These are phyloP conservation scores for Deilephila elpenor DNA, from an alignment of 2,888 invertebrate species.

Conservation along the genomic window DNA sequence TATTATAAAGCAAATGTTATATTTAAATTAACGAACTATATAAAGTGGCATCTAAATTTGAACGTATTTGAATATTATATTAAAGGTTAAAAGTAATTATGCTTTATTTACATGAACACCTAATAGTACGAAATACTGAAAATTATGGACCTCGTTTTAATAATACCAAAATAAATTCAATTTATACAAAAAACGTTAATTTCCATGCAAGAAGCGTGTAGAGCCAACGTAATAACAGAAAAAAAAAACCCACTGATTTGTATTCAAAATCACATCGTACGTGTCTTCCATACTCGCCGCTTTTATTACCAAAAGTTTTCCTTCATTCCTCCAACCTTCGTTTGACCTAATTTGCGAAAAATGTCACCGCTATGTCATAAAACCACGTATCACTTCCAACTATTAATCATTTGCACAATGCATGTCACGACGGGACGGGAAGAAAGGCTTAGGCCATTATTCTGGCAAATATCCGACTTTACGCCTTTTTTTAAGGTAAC, in stretches of 20 bases:
- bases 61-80: too few relatives aligned
- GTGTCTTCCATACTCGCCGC: conserved; percentile 37
- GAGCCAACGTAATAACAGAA: conserved; percentile 1
- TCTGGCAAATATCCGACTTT: conserved; percentile 48
- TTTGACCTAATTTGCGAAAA: conserved; percentile 68
- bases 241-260: conserved; percentile 51
- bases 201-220: not conserved
- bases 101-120: too few relatives aligned
- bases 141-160: too few relatives aligned
- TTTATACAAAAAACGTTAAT: not conserved
- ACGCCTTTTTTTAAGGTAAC: conserved; percentile 12
- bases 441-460: conserved; percentile 74
- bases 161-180: not conserved
- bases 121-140: too few relatives aligned
- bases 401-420: conserved; percentile 82
- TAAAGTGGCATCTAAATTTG: too few relatives aligned
- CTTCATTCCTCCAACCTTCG: conserved; percentile 12
- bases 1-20: not conserved
- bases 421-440: conserved; percentile 66
- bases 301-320: conserved; percentile 9
- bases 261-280: conserved; percentile 50
- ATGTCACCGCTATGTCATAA: conserved; percentile 67
- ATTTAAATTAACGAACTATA: too few relatives aligned
- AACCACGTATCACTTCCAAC: conserved; percentile 75
- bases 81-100: too few relatives aligned